Base-by-base conservation (phyloP, 2,888 invertebrate species). In the Xylota sylvarum region DNA sequence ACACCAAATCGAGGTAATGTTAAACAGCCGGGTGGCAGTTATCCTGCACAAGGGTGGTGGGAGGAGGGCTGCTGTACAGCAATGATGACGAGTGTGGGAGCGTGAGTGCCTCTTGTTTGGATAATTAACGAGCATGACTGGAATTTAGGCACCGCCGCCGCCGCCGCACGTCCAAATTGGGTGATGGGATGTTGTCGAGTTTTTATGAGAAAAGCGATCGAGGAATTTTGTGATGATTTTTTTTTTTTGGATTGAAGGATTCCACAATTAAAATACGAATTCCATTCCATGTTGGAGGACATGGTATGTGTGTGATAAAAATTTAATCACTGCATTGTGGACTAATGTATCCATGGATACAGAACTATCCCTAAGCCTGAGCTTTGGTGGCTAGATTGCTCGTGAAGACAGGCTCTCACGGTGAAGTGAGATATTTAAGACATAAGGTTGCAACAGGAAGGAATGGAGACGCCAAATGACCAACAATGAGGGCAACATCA, bases 1-100 rank as follows among this genome's bases (percentile, higher is more conserved):
- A 86, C 86, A 86, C 86, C 82, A 86, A 86, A 86, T 86, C 82
- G 86, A 78, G 86, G 82, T 82, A 86, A 82, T 86, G 81, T 81
- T 60, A 77, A 86, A 86, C 77, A 72, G 70, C 67, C 65, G 69
- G 55, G 67, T 43, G 77, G 77, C 77, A 78, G 77, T 86, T 86
- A 82, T 86, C 86, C 82, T 73, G 77, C 56, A 40, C 30, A 7
- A 14, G 30, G 43, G 12, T 3, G 37, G 30, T 5, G 17, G 0
- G 17, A 23, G 3, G 19, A 12, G 9, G 43, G 48, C 17, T n/a
- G 55, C 30, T n/a, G n/a, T n/a, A n/a, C n/a, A n/a, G n/a, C n/a
- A n/a, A n/a, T n/a, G n/a, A n/a, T 30, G 46, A 37, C 17, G 65
- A 70, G 58, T 52, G 30, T 40, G 69, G 64, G 74, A 65, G 37